Conservation (phyloP, 2,888 invertebrate genomes). For the Omphaloscelis lunosa region DNA sequence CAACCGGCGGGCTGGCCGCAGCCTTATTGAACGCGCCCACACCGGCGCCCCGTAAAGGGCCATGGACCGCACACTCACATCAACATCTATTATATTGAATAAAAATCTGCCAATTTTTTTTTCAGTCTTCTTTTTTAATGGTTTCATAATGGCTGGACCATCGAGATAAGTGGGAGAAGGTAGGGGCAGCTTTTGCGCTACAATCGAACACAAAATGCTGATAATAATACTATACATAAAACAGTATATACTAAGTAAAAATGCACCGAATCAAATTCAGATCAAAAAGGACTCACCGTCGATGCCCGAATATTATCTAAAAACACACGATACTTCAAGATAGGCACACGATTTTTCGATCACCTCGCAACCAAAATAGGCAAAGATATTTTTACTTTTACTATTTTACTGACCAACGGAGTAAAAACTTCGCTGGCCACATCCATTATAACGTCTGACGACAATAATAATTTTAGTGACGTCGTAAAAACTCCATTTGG, state of each 20-base stretch:
- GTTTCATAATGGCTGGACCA: background rate
- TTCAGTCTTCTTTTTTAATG: background rate
- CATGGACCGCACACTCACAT: background rate
- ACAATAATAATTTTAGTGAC: conserved; percentile 70
- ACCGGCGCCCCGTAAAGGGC: no score
- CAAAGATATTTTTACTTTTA: conserved; percentile 45
- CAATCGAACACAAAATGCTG: background rate
- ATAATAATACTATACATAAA: background rate
- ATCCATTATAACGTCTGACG: conserved; percentile 65
- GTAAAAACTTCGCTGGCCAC: conserved; percentile 64
- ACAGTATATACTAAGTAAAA: background rate
- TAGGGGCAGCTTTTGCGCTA: background rate
- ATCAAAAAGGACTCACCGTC: background rate
- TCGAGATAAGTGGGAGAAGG: no score
- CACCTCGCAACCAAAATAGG: conserved; percentile 1
- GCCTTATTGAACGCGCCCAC: no score
- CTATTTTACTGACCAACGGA: conserved; percentile 63
- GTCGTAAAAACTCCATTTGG: conserved; percentile 68
- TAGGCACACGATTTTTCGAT: conserved; percentile 8
- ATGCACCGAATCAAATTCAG: conserved; percentile 6
- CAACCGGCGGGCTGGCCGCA: no score
- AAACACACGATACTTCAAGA: conserved; percentile 10
- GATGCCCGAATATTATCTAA: background rate
- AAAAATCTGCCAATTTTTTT: background rate
- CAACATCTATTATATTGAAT: background rate